Evolutionary conservation across 2,888 invertebrate genomes (phyloP), one percentile per base, ranked within the genome.

Genomic region (Pasiphila rectangulata): DNA sequence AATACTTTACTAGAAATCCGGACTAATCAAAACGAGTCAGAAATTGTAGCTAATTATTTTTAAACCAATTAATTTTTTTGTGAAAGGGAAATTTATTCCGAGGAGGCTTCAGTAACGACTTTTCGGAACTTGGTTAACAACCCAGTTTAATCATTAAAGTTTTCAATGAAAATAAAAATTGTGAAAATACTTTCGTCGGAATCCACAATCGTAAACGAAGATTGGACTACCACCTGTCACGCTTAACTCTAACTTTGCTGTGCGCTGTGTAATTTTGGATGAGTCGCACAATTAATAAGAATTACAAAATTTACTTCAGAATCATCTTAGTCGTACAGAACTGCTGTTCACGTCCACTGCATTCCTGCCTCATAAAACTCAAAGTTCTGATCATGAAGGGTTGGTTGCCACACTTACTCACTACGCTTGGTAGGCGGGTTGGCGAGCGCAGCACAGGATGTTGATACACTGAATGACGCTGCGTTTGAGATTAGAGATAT

Each of bases 171-270:
- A 56, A 59, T 59, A 56, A 59, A 59, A 67, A 64, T 57, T 63
- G 57, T 69, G 69, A 69, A 69, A 61, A 58, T 53, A 56, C 42
- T 51, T 57, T 57, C 54, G 52, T 42, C 50, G 59, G 59, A 63
- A 65, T 66, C 64, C 57, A 43, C 58, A 70, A 64, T 69, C 70
- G 67, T 69, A 70, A 71, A 71, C 58, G 67, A 45, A 63, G 64
- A 71, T 70, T 66, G 65, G 63, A 63, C 55, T 55, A 61, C 61
- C 69, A 71, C 67, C 71, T 69, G 71, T 62, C 67, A 65, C 67
- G 46, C 47, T 56, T 58, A 58, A 64, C 61, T 63, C 63, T 59
- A 65, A 60, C 50, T 54, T 46, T 32, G 46, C 50, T 45, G 36
- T 51, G 46, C 37, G 46, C 45, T 57, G 51, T 60, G 58, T 63